Evolutionary conservation across 1,140 invertebrate genomes (phyloP), one percentile per base, ranked within the genome.

Genomic region (Camponotus floridanus): DNA sequence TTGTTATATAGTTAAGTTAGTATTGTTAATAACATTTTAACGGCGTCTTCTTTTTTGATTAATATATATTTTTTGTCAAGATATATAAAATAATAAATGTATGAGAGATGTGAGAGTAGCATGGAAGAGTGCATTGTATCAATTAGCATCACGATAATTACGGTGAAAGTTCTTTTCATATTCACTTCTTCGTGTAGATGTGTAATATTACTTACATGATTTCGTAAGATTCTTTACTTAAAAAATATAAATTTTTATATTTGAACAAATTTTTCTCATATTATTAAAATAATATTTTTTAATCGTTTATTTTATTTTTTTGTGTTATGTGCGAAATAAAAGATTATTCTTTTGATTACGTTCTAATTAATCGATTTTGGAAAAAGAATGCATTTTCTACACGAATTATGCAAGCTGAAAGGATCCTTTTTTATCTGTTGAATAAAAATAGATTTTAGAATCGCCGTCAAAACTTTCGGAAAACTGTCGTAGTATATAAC

Each of bases 151-250:
- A 13, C 33, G 11, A 68, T 51, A 31, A 88, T 76, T 51, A 70
- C 74, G 33, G 68, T 87, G 80, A 90, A 85, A 89, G 85, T 85
- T 91, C 87, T 89, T 85, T 71, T 5, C 18, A 26, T 18, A 11
- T 33, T 0, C 6, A 48, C n/a, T 42, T 61, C 26, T 45, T 9
- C 15, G 5, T 51, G 6, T 5, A 18, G 13, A 48, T 48, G 45
- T 13, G 21, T 31, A 26, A 6, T 36, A 5, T 62, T 45, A 33
- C 9, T n/a, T 33, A 15, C 6, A 6, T 64, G 13, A 33, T 31
- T 31, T 15, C 0, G 9, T 59, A n/a, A 5, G 36, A 13, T 62
- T 61, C 7, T 64, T 18, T 45, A n/a, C 2, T 64, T 0, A 45
- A 33, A 45, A 67, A 65, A 62, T 33, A 57, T 73, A 3, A 48